These are phyloP conservation scores for Andricus curvator DNA, from an alignment of 2,888 invertebrate species.

Conservation along the genomic window DNA sequence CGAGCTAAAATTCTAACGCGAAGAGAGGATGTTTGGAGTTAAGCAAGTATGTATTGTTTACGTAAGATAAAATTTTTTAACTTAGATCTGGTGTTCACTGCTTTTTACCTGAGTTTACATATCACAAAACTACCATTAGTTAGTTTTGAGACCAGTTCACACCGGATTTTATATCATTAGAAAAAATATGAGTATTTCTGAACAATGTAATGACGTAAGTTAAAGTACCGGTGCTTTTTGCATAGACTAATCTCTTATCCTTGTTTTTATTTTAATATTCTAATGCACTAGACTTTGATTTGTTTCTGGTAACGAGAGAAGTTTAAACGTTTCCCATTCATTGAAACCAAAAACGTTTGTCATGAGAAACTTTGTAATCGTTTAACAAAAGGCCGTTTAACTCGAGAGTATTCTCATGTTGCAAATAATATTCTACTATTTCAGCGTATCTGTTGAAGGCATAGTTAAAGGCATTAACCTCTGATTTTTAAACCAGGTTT, in stretches of 20 bases:
- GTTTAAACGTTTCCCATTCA: not conserved
- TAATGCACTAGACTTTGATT: not conserved
- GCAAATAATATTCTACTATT: not conserved
- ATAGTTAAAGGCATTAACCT: too few relatives aligned
- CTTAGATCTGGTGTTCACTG: not conserved
- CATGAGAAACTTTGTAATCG: not conserved
- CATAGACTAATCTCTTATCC: not conserved
- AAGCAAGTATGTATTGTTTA: not conserved
- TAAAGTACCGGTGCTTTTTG: not conserved
- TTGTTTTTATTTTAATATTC: not conserved
- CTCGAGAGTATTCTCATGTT: not conserved
- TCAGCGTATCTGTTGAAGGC: not conserved
- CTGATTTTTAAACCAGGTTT: too few relatives aligned
- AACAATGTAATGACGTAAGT: not conserved
- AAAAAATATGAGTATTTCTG: conserved; percentile 23
- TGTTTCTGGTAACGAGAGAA: not conserved
- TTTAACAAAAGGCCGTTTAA: not conserved
- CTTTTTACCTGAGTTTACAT: not conserved
- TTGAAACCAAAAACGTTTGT: not conserved
- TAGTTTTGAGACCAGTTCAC: conserved; percentile 46
- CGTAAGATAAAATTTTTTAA: not conserved
- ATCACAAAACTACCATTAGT: not conserved
- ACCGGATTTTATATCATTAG: conserved; percentile 42
- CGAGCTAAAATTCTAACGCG: not conserved
- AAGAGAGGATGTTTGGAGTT: not conserved